Evolutionary conservation across 2,113 vertebrate genomes (phyloP).

Genomic region (Syngnathus typhle): DNA sequence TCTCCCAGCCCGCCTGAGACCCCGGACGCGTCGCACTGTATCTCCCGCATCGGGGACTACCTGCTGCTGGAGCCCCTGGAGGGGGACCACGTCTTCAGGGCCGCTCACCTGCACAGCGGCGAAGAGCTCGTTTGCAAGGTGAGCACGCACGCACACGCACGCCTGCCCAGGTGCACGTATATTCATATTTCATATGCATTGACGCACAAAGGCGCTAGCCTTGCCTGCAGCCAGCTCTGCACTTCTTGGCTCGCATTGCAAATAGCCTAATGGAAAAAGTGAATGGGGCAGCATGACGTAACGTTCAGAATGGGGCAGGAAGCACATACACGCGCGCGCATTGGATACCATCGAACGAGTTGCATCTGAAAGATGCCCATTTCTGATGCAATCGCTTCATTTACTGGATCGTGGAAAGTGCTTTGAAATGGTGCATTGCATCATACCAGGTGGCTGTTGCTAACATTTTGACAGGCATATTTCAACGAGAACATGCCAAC

Average conservation of each 20-base stretch:
- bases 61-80: conserved; percentile 97
- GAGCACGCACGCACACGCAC: conserved; percentile 32
- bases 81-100: conserved; percentile 97
- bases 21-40: conserved; percentile 95
- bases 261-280: conserved; percentile 66
- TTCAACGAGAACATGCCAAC: too few species aligned
- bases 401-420: neutral
- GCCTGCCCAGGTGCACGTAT: neutral
- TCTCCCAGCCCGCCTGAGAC: conserved; percentile 98
- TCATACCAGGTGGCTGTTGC: neutral
- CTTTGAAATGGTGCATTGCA: neutral
- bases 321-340: conserved; percentile 32
- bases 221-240: conserved; percentile 1
- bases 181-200: conserved; percentile 1
- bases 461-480: neutral
- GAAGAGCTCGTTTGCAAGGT: conserved; percentile 99
- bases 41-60: conserved; percentile 98
- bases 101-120: conserved; percentile 94
- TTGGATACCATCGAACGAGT: neutral
- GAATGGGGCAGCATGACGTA: conserved; percentile 68
- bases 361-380: neutral
- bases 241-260: conserved; percentile 47
- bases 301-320: conserved; percentile 69
- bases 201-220: neutral
- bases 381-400: neutral